Base-by-base conservation (phyloP, 2,888 invertebrate species). In the Erannis defoliaria region DNA sequence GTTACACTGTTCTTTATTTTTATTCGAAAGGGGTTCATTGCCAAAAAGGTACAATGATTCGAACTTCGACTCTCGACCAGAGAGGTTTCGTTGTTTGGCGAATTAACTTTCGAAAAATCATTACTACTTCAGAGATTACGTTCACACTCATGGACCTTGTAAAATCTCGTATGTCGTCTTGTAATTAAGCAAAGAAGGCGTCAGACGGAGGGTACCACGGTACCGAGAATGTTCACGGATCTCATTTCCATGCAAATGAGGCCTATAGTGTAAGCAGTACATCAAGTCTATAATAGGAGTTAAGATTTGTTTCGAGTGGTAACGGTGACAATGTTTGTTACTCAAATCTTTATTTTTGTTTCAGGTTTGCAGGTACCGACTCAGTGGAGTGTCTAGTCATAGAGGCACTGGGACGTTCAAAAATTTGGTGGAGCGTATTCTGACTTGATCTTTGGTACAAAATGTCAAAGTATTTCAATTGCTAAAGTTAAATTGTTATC, bases 161-260 rank as follows among this genome's bases (percentile, higher is more conserved):
- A 76, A 81, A 78, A 79, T 81, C 76, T 80, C 78, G 78, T 84
- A 78, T 84, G 84, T 85, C 84, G 80, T 83, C 81, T 77, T 79
- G 88, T 90, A 91, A 90, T 91, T 91, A 91, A 90, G 86, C 81
- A 81, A 86, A 88, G 87, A 86, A 89, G 88, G 89, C 88, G 88
- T 82, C 83, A 81, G 82, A 84, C 80, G 82, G 84, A 51, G 81
- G 85, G 84, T 85, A 80, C 74, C 81, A 79, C 4, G 26, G 26
- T 26, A 26, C 73, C 79, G 82, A 83, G 85, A 86, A 88, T 88
- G 89, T 88, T 88, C 90, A 77, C 79, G 78, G 84, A 86, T 85
- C 90, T 92, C 89, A 90, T 92, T 90, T 92, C 88, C 90, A 92
- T 92, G 92, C 86, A 92, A 92, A 92, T 92, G 89, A 90, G 88